Base-by-base conservation (phyloP, 23 tunicate genomes). In the Ascidia mentula region DNA sequence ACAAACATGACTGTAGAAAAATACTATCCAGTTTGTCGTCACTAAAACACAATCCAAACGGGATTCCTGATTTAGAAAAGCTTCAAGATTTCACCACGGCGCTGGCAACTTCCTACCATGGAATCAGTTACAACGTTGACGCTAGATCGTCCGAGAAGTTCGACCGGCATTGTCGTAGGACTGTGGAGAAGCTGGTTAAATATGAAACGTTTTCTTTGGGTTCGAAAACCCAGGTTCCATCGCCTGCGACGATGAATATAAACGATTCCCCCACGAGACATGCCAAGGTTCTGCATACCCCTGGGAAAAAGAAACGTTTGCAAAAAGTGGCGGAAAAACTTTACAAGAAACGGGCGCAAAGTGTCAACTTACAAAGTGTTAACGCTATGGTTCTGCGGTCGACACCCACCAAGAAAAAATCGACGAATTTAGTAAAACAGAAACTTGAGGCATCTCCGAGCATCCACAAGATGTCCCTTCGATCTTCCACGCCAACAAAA, bases 301-400 rank as follows among this genome's bases (percentile, higher is more conserved):
- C 79, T 37, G 35, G 78, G 36, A 86, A 86, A 45, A 73, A 79
- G 28, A 86, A 40, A n/a, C 79, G 72, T 69, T 36, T 88, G 40
- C 75, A 71, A 35, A 88, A 88, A 88, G 87, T 88, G 20, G 93
- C 93, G 8, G 93, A 82, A 46, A 88, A 88, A 72, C 70, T 88
- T 3, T 82, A 88, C 73, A 81, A 88, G 45, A 82, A 69, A 38
- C 36, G 78, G 65, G 78, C 36, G 0, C 28, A 33, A 17, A 38
- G 76, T 35, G 30, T 69, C 35, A 65, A 22, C 15, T 12, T 1
- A 0, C 45, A 34, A 42, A 53, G 6, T 7, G 38, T 53, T 0
- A 45, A 38, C 8, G 39, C 84, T 4, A 82, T 69, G 78, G 33
- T 53, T 8, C 61, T 84, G 0, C 30, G 88, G 31, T 81, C 85